These are phyloP conservation scores for Casuarius casuarius DNA, from an alignment of 2,113 vertebrate genomes.

Conservation along the genomic window DNA sequence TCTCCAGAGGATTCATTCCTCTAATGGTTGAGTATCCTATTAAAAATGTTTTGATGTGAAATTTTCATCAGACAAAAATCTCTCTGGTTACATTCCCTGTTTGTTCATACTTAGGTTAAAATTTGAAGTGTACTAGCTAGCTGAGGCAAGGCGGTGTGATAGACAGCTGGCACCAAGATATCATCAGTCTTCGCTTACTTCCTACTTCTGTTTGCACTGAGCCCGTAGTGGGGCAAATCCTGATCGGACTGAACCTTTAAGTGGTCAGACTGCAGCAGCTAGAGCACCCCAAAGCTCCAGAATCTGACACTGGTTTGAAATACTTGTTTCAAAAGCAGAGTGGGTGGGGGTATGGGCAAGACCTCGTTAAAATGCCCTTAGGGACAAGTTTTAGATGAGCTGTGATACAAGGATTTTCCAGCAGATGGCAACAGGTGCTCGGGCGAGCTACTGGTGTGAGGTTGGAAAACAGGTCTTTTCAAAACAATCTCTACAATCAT, in stretches of 20 bases:
- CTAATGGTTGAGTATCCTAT: neutral
- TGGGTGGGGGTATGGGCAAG: neutral
- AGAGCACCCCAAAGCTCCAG: neutral
- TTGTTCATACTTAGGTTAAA: neutral
- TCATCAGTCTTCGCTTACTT: neutral
- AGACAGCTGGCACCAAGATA: neutral
- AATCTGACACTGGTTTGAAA: accelerated
- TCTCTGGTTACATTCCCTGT: neutral
- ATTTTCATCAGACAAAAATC: neutral
- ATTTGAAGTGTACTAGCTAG: neutral
- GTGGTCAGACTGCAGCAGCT: neutral
- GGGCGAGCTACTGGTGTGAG: neutral
- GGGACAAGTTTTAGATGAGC: neutral
- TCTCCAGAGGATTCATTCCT: neutral
- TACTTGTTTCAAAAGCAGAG: accelerated
- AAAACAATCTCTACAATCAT: neutral
- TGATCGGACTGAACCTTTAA: neutral
- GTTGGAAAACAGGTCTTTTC: neutral
- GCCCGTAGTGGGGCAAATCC: neutral
- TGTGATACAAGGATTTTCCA: slow-evolving; percentile 41
- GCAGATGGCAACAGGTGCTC: slow-evolving; percentile 75
- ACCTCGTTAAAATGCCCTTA: neutral
- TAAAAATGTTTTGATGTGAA: neutral
- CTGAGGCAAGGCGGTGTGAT: neutral
- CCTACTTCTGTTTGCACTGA: neutral